phyloP scores from a whole-genome alignment of 2,888 invertebrate genomes.

The Metalampra italica region DNA sequence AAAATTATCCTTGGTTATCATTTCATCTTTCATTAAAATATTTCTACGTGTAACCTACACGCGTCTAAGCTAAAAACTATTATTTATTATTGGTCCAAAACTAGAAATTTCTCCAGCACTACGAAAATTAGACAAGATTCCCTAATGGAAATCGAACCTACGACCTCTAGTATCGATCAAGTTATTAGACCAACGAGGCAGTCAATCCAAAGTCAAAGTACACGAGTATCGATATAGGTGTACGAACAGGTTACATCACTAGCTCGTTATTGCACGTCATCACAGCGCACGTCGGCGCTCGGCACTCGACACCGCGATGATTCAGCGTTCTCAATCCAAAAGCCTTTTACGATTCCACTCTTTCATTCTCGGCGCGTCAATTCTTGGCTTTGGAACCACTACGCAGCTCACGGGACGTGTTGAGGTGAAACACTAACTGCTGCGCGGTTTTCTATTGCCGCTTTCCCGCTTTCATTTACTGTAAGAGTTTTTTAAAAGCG shows the following conservation, averaged over 20 bases:
- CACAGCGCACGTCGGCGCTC: conserved; percentile 48
- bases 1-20: no score
- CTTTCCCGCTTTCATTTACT: conserved; percentile 15
- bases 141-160: no score
- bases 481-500: not conserved
- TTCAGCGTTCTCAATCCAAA: conserved; percentile 73
- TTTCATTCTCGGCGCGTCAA: conserved; percentile 59
- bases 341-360: conserved; percentile 68
- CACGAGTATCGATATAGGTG: not conserved
- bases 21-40: no score
- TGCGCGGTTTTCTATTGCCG: conserved; percentile 14
- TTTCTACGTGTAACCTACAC: no score
- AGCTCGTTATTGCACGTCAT: conserved; percentile 70
- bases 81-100: no score
- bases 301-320: conserved; percentile 62
- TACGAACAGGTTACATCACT: conserved; percentile 24
- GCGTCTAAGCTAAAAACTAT: no score
- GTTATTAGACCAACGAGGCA: no score
- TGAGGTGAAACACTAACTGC: conserved; percentile 21
- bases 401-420: conserved; percentile 50
- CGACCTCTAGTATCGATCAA: no score
- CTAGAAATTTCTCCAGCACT: no score
- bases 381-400: conserved; percentile 51
- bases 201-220: no score
- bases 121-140: no score